These are phyloP conservation scores for Subanguina moxae DNA, from an alignment of 1,140 invertebrate species.

Conservation along the genomic window DNA sequence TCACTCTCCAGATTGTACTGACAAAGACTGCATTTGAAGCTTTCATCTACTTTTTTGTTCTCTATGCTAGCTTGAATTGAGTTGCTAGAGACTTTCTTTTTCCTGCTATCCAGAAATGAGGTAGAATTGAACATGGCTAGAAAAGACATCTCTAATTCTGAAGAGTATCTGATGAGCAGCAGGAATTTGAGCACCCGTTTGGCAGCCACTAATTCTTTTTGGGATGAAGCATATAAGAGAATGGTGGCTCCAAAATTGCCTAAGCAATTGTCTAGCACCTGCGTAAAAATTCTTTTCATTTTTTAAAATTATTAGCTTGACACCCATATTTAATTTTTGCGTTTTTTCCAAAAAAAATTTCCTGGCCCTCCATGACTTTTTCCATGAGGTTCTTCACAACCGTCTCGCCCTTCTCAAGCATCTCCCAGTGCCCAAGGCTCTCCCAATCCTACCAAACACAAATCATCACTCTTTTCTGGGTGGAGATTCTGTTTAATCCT, in stretches of 20 bases:
- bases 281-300: slow-evolving; percentile 65
- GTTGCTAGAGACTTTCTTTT: slow-evolving; percentile 5
- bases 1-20: slow-evolving; percentile 25
- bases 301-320: slow-evolving; percentile 71
- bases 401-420: no score
- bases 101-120: background rate
- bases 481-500: no score
- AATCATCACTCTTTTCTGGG: no score
- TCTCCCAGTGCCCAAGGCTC: no score
- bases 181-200: slow-evolving; percentile 52
- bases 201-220: slow-evolving; percentile 70
- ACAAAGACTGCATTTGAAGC: slow-evolving; percentile 32
- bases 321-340: no score
- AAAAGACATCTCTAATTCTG: slow-evolving; percentile 46
- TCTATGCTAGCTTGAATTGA: background rate
- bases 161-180: slow-evolving; percentile 31
- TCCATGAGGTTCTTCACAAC: no score
- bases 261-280: background rate
- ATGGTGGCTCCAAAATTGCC: slow-evolving; percentile 66
- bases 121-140: slow-evolving; percentile 45
- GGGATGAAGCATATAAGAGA: slow-evolving; percentile 73
- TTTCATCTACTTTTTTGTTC: background rate
- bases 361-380: no score
- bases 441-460: no score
- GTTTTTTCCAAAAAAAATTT: no score